Base-by-base conservation (phyloP, 2,797 vertebrate species). In the Spea hammondii region DNA sequence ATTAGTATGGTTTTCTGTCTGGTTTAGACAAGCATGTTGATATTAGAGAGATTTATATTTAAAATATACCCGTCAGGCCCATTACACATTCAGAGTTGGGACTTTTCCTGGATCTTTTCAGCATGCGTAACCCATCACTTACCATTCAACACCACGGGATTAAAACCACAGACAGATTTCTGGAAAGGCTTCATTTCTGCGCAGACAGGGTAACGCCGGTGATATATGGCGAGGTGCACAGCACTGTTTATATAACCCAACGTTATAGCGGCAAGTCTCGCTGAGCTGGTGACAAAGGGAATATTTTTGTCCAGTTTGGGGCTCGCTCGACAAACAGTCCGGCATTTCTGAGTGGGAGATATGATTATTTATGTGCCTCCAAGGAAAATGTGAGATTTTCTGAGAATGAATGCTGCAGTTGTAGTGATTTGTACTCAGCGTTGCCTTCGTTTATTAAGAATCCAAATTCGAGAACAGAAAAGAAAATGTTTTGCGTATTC, bases 11-110 rank as follows among this genome's bases (percentile, higher is more conserved):
- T 78, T 79, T 82, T 79, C 13, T 82, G 17, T 74, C 46, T 70
- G 83, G 13, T 67, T 78, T 32, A 73, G 83, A 7, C 17, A 66
- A 57, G 83, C 81, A 12, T 76, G 59, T 82, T 86, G 83, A 78
- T 76, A 82, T 50, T 75, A 59, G 70, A 79, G 5, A 14, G 65
- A 55, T 77, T 50, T 79, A n/a, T 46, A 80, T 82, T 51, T 50
- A 74, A 78, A 84, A 84, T 32, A 13, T 84, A 75, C 44, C 57
- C 1, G 77, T 57, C 54, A 62, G 49, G 65, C 48, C 67, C 82
- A 59, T 65, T 77, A 78, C 79, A 1, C 79, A 74, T 81, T 79
- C 51, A 65, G 5, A 51, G 46, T 54, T 82, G 47, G 83, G 75
- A 7, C 83, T 78, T 79, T 72, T 76, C 17, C 57, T 47, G 75